Conservation (phyloP, 2,797 vertebrate species). For the Tapirus indicus region DNA sequence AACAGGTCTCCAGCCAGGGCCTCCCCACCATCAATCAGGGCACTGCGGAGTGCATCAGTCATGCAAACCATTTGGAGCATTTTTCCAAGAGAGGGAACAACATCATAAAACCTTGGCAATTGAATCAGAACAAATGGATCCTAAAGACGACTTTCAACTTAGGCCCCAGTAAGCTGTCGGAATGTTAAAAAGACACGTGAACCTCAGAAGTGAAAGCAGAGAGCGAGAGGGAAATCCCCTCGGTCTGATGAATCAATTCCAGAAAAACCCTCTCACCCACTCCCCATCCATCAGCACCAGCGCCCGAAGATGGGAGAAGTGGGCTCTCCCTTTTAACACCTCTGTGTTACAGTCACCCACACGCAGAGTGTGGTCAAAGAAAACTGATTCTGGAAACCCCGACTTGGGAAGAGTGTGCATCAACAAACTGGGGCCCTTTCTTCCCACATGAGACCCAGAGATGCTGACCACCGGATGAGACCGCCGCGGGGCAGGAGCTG, state of each 20-base stretch:
- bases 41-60: background rate
- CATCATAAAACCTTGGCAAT: background rate
- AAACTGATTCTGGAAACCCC: background rate
- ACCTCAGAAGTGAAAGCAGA: slow-evolving; percentile 64
- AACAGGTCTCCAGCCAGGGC: background rate
- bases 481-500: background rate
- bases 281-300: slow-evolving; percentile 41
- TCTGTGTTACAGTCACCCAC: background rate
- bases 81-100: slow-evolving; percentile 44
- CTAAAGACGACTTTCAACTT: slow-evolving; percentile 64
- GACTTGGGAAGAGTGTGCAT: background rate
- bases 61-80: background rate
- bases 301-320: background rate
- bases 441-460: background rate
- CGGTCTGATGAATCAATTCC: slow-evolving; percentile 50
- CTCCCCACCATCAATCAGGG: background rate
- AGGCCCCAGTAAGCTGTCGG: background rate
- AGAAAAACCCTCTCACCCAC: slow-evolving; percentile 53
- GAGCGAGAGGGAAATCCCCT: slow-evolving; percentile 22
- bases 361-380: background rate
- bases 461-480: background rate
- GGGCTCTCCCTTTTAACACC: slow-evolving; percentile 41
- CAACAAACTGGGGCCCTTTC: background rate
- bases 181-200: slow-evolving; percentile 62
- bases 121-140: slow-evolving; percentile 65